These are phyloP conservation scores for Habrosyne pyritoides DNA, from an alignment of 2,888 invertebrate species.

Conservation along the genomic window DNA sequence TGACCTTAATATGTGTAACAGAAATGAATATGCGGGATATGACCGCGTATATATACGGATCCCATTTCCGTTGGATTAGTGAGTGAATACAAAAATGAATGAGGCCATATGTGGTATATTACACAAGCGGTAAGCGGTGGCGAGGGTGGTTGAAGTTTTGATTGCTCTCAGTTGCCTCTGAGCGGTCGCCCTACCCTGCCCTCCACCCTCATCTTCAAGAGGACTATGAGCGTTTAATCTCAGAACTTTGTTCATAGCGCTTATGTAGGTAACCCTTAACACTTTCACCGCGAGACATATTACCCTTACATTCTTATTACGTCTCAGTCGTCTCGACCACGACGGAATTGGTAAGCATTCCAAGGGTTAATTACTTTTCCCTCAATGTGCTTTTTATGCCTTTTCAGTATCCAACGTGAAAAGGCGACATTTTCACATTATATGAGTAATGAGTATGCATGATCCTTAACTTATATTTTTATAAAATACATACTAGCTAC, in stretches of 20 bases:
- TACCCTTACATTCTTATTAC: slow-evolving; percentile 12
- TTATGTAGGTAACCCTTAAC: slow-evolving; percentile 12
- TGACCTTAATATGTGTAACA: not conserved
- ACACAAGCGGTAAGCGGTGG: slow-evolving; percentile 18
- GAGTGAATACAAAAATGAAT: not conserved
- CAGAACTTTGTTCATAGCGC: slow-evolving; percentile 46
- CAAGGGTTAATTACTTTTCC: not conserved
- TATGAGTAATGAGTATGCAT: too few relatives aligned
- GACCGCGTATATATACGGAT: not conserved
- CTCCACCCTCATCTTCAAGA: slow-evolving; percentile 14
- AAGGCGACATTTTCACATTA: too few relatives aligned
- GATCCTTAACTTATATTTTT: too few relatives aligned
- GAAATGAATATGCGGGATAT: not conserved
- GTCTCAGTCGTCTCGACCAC: slow-evolving; percentile 13
- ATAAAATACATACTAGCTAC: too few relatives aligned
- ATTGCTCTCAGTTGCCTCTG: slow-evolving; percentile 41
- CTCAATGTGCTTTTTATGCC: not conserved
- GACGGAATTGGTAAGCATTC: not conserved
- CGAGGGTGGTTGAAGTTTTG: slow-evolving; percentile 45
- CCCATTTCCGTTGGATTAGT: slow-evolving; percentile 2
- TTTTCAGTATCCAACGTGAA: slow-evolving; percentile 9
- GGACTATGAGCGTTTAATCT: slow-evolving; percentile 45
- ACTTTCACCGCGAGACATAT: slow-evolving; percentile 15
- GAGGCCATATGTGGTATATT: slow-evolving; percentile 9
- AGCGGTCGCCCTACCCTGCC: slow-evolving; percentile 11